Base-by-base conservation (phyloP, 2,888 invertebrate species). In the Cryptocephalus primarius region DNA sequence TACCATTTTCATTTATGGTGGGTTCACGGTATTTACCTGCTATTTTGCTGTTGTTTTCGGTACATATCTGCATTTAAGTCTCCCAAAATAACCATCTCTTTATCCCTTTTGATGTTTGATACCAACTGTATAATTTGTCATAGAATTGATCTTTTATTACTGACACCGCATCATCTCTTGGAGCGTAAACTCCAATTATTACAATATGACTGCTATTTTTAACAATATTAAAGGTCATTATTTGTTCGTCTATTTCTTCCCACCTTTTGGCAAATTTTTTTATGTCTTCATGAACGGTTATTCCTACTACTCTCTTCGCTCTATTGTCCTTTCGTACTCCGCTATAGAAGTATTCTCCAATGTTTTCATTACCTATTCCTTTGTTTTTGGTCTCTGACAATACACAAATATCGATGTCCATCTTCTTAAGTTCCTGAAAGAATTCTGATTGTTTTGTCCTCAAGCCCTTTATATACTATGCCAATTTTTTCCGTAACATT, bases 101-200 rank as follows among this genome's bases (percentile, higher is more conserved):
- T 22, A 36, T 39, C 14, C 8, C 3, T 9, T 14, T 22, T 44
- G n/a, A 45, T 34, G 3, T 9, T 44, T 36, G 38, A n/a, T n/a
- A n/a, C n/a, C 1, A 9, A 48, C n/a, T n/a, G 9, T 8, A n/a
- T 12, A 45, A 13, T 13, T 48, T n/a, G 8, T 48, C 38, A 38
- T 44, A 48, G 38, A 48, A 48, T 3, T 36, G 40, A 8, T 41
- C 34, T n/a, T n/a, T n/a, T n/a, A n/a, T n/a, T n/a, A n/a, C n/a
- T n/a, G n/a, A n/a, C n/a, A n/a, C 32, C 38, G 43, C 43, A 22
- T 46, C 46, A 14, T 48, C 40, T 22, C 45, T 48, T 1, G 39
- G 2, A 1, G 31, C 40, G 11, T 41, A 45, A 1, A 45, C 13
- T 41, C 34, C 44, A 1, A 32, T 22, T 40, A 44, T 9, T 42